Percentiles rank a stretch among this genome's conserved stretches.
phyloP scores from a whole-genome alignment of 1,140 invertebrate genomes.

The Panagrolaimus sp. region DNA sequence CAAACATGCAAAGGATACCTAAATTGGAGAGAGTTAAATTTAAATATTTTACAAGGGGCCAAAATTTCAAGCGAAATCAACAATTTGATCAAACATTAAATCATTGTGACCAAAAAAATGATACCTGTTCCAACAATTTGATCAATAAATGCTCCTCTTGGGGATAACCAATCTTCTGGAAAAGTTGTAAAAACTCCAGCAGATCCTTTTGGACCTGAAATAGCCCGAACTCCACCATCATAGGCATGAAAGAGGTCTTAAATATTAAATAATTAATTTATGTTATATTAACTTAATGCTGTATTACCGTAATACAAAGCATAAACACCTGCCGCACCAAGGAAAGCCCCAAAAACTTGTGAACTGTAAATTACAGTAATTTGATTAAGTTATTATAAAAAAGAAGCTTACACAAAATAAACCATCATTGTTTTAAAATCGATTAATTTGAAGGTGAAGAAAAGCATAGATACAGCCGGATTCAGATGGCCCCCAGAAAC shows the following conservation, averaged over 20 bases:
- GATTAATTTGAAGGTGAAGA: conserved; percentile 59
- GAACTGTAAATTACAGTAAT: background rate
- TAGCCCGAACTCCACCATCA: conserved; percentile 60
- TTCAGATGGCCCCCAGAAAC: conserved; percentile 62
- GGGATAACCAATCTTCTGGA: conserved; percentile 62
- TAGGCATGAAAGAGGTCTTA: conserved; percentile 53
- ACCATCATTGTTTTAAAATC: conserved; percentile 57
- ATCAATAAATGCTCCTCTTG: conserved; percentile 61
- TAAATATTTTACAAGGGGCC: no score
- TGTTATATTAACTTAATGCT: conserved; percentile 40
- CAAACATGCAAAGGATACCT: conserved; percentile 63
- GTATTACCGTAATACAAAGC: conserved; percentile 5
- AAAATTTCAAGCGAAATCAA: no score
- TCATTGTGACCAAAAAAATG: no score
- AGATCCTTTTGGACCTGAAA: conserved; percentile 60
- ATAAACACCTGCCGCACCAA: conserved; percentile 8
- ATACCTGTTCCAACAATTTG: conserved; percentile 32
- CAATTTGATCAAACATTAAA: no score
- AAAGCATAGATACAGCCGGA: conserved; percentile 61
- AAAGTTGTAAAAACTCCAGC: conserved; percentile 67
- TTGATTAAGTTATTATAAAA: no score
- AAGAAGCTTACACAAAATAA: conserved; percentile 42
- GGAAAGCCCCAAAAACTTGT: background rate
- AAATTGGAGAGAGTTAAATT: no score
- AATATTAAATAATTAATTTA: conserved; percentile 31